phyloP scores from a whole-genome alignment of 2,113 vertebrate species.

The Natator depressus region DNA sequence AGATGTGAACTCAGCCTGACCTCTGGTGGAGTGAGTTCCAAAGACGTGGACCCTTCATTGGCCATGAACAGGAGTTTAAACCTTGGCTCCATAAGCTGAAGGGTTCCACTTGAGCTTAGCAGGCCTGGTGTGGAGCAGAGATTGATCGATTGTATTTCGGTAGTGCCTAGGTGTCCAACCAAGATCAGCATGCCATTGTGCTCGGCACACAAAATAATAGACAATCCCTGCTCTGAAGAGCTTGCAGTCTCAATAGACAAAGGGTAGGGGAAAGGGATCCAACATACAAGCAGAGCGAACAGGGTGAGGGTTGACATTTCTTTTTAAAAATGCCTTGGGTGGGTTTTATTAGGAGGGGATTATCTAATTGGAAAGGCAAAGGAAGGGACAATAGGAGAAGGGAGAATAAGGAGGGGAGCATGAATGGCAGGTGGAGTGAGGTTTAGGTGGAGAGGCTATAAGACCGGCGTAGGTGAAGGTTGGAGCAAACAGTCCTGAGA shows the following conservation, averaged over 20 bases:
- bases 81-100: not conserved
- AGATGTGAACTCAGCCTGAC: slow-evolving; percentile 56
- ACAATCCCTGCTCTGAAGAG: not conserved
- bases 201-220: not conserved
- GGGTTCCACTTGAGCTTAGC: not conserved
- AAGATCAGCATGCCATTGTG: not conserved
- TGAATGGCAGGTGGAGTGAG: not conserved
- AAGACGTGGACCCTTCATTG: not conserved
- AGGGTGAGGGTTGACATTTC: not conserved
- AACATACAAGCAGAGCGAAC: not conserved
- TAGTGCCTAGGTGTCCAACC: not conserved
- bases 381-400: not conserved
- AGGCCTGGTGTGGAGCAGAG: not conserved
- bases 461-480: not conserved
- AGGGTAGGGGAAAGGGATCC: not conserved
- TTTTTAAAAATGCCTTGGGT: not conserved
- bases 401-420: not conserved
- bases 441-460: not conserved
- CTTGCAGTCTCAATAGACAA: not conserved
- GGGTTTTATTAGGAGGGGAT: not conserved
- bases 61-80: not conserved
- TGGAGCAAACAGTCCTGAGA: not conserved
- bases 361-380: not conserved
- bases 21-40: slow-evolving; percentile 47
- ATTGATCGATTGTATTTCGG: not conserved